A percentile compares a stretch with the other conserved stretches of the same genome.
phyloP scores from a whole-genome alignment of 2,888 invertebrate species.

The Polyploca ridens region DNA sequence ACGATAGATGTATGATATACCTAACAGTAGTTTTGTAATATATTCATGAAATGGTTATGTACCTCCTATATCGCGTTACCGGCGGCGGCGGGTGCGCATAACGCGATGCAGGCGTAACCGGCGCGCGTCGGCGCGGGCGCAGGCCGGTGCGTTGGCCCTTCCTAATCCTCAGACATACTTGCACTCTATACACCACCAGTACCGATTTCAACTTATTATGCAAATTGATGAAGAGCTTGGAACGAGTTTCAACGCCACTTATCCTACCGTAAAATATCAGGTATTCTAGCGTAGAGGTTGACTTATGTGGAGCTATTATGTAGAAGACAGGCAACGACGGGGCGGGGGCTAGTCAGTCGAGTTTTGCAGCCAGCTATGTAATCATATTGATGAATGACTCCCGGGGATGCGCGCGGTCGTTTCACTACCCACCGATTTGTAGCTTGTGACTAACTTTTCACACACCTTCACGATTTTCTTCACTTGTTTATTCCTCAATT shows the following conservation, averaged over 20 bases:
- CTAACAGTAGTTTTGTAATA: neutral
- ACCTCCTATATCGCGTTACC: neutral
- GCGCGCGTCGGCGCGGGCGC: neutral
- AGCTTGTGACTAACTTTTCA: neutral
- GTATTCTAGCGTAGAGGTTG: conserved; percentile 30
- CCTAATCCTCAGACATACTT: neutral
- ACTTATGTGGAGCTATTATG: conserved; percentile 51
- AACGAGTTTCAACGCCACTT: conserved; percentile 40
- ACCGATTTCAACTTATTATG: conserved; percentile 27
- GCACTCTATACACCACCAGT: conserved; percentile 23
- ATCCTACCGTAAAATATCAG: conserved; percentile 47
- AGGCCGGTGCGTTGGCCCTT: neutral
- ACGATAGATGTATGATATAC: neutral
- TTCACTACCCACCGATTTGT: neutral
- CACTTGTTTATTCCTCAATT: no score
- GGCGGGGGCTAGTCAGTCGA: conserved; percentile 33
- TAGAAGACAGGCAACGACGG: conserved; percentile 15
- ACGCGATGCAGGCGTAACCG: neutral
- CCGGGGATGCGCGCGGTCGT: conserved; percentile 25
- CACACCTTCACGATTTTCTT: no score
- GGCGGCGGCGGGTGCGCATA: no score
- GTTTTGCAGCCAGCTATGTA: conserved; percentile 33
- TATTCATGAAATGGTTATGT: neutral
- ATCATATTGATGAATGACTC: conserved; percentile 52
- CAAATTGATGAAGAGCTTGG: conserved; percentile 21